A percentile compares a stretch with the other conserved stretches of the same genome.
Evolutionary conservation across 2,113 vertebrate species (phyloP).

Genomic region (Aphyosemion australe): DNA sequence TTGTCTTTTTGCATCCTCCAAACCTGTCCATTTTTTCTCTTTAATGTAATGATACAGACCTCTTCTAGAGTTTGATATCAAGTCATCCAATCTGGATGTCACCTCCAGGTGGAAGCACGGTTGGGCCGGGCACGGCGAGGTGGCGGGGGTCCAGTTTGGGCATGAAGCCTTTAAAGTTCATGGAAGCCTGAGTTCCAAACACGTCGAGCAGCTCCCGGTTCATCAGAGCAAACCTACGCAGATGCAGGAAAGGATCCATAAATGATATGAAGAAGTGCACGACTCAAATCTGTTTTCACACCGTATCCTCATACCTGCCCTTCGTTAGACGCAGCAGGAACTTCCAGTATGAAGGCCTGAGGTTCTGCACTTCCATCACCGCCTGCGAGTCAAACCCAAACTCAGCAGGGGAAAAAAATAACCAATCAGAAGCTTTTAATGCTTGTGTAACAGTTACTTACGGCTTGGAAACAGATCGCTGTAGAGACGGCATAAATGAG

Average conservation of each 20-base stretch:
- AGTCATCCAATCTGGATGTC: slow-evolving; percentile 83
- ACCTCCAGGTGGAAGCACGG: slow-evolving; percentile 75
- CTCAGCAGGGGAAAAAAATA: not conserved
- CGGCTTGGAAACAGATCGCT: slow-evolving; percentile 97
- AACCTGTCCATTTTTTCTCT: slow-evolving; percentile 19
- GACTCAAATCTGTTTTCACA: not conserved
- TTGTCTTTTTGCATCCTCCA: not conserved
- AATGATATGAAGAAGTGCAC: no score
- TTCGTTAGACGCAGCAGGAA: slow-evolving; percentile 93
- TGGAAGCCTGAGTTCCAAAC: slow-evolving; percentile 93
- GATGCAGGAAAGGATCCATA: not conserved
- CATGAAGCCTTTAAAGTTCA: slow-evolving; percentile 74
- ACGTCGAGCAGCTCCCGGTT: slow-evolving; percentile 90
- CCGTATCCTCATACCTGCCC: slow-evolving; percentile 85
- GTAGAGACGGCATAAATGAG: slow-evolving; percentile 95
- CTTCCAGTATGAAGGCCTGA: slow-evolving; percentile 97
- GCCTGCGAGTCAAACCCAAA: slow-evolving; percentile 77
- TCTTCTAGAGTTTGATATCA: slow-evolving; percentile 2
- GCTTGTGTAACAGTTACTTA: slow-evolving; percentile 74
- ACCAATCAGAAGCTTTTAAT: not conserved
- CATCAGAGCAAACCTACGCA: slow-evolving; percentile 91
- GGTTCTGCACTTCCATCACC: slow-evolving; percentile 96
- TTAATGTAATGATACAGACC: slow-evolving; percentile 22
- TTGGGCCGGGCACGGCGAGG: slow-evolving; percentile 54
- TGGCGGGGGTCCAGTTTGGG: slow-evolving; percentile 86